Evolutionary conservation across 2,888 invertebrate genomes (phyloP).

Genomic region (Drosophila mercatorum): DNA sequence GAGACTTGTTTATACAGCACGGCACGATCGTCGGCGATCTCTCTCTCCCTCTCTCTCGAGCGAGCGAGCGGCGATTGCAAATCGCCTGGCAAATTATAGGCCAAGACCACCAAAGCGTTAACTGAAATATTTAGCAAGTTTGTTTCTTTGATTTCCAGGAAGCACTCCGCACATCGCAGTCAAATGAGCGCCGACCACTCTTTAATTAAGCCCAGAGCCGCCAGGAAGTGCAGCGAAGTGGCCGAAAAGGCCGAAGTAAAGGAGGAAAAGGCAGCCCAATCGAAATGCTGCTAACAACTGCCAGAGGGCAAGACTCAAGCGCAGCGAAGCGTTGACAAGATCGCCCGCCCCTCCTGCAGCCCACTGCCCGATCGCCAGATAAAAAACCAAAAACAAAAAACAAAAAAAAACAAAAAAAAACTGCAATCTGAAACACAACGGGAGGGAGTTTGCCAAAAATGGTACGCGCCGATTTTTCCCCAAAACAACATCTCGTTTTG

Average conservation of each 20-base stretch:
- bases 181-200: slow-evolving; percentile 69
- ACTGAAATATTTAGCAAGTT: slow-evolving; percentile 81
- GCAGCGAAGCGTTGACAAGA: slow-evolving; percentile 77
- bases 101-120: slow-evolving; percentile 81
- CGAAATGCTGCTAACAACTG: slow-evolving; percentile 31
- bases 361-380: neutral
- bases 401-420: neutral
- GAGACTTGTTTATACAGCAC: slow-evolving; percentile 21
- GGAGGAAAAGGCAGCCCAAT: slow-evolving; percentile 3
- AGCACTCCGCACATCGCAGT: slow-evolving; percentile 54
- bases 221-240: slow-evolving; percentile 62
- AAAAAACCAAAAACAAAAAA: neutral
- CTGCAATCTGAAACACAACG: slow-evolving; percentile 76
- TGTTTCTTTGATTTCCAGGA: slow-evolving; percentile 82
- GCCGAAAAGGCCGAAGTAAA: slow-evolving; percentile 23
- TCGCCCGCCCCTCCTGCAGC: slow-evolving; percentile 23
- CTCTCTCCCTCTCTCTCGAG: slow-evolving; percentile 4
- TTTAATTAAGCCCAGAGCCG: slow-evolving; percentile 72
- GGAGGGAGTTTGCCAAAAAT: slow-evolving; percentile 76
- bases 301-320: slow-evolving; percentile 51
- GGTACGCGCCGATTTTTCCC: slow-evolving; percentile 69
- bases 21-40: slow-evolving; percentile 40
- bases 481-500: slow-evolving; percentile 54
- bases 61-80: slow-evolving; percentile 51
- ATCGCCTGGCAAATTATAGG: slow-evolving; percentile 79